phyloP scores from a whole-genome alignment of 2,888 invertebrate genomes.

The Drosophila rubida region DNA sequence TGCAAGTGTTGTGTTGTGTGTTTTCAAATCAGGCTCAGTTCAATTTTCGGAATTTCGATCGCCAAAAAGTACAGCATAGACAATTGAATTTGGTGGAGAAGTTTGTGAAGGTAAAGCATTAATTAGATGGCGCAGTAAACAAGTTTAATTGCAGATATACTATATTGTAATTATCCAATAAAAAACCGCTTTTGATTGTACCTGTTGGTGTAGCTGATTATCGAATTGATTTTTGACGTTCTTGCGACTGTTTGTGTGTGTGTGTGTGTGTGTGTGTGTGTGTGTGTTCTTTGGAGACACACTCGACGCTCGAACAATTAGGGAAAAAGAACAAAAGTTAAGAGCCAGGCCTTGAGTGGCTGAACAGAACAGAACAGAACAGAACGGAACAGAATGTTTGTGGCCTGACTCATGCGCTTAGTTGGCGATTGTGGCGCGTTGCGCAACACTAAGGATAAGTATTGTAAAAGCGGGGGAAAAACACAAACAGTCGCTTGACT shows the following conservation, averaged over 20 bases:
- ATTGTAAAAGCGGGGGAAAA: background rate
- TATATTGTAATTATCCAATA: conserved; percentile 9
- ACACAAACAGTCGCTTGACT: background rate
- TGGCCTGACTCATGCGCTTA: background rate
- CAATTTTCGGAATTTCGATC: background rate
- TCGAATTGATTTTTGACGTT: background rate
- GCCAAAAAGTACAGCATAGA: background rate
- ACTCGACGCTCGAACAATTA: background rate
- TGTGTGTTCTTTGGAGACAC: too few relatives aligned
- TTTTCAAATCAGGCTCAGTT: background rate
- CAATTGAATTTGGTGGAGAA: background rate
- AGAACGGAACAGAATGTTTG: background rate
- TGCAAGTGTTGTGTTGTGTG: too few relatives aligned
- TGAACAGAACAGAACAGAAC: background rate
- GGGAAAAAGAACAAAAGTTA: background rate
- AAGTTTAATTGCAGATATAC: conserved; percentile 7
- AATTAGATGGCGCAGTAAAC: conserved; percentile 7
- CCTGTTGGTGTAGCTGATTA: background rate
- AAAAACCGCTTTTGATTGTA: conserved; percentile 9
- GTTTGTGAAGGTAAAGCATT: background rate
- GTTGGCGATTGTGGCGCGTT: background rate
- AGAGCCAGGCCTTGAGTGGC: conserved; percentile 2
- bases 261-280: too few relatives aligned
- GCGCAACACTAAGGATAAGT: background rate
- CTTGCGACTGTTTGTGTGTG: conserved; percentile 1